Base-by-base conservation (phyloP, 1,140 invertebrate species). In the Acyrthosiphon pisum region DNA sequence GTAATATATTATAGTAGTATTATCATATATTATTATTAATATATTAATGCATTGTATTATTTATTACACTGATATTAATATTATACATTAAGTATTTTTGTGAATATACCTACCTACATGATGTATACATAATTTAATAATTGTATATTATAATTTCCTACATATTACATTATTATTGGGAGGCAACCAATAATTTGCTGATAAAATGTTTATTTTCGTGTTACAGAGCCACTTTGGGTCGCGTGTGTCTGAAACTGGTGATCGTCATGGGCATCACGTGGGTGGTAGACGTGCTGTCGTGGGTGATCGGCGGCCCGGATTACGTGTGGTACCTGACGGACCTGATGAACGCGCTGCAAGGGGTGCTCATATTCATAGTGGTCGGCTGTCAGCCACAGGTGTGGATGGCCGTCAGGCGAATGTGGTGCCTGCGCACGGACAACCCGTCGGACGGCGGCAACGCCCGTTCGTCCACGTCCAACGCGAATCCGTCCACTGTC, bases 311-410 rank as follows among this genome's bases (percentile, higher is more conserved):
- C 90, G 97, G 97, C 0, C 97, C 97, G 0, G 95, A 97, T 94
- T 97, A 97, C 94, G 95, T 97, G 93, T 98, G 97, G 97, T 94
- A 94, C 94, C 50, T 94, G 89, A 94, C 95, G 20, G 97, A 98
- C 95, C 94, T 98, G 94, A 96, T 98, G 94, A 98, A 98, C 95
- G 97, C 97, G 89, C 96, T 98, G 50, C 98, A 98, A 95, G 98
- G 98, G 81, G 96, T 98, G n/a, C 97, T 98, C 94, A 98, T 98
- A 93, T 98, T 98, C 95, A 96, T 97, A 94, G 98, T 98, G 81
- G 97, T 98, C 89, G 97, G 97, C 48, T 98, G 97, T 95, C 98
- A 98, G 95, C 97, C 97, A n/a, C 95, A 96, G 95, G 96, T 97
- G 56, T 96, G 97, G 94, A 96, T 97, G 41, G 97, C 97, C 37